Conservation (phyloP, 2,797 vertebrate genomes). For the Lates japonicus region DNA sequence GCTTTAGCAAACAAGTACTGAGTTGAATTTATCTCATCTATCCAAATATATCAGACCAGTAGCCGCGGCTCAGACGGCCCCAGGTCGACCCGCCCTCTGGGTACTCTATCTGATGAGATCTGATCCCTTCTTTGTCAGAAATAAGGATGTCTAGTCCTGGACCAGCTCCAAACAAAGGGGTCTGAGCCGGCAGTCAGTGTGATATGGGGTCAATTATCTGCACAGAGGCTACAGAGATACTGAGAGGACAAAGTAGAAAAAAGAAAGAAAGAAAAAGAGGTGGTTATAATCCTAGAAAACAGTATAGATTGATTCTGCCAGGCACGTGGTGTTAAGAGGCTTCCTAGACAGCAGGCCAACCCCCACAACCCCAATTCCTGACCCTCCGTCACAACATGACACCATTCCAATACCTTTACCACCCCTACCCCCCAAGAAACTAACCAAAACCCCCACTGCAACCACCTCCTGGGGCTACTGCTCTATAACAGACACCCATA, state of each 20-base stretch:
- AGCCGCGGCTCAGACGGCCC: constrained; percentile 47
- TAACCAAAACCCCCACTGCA: constrained; percentile 37
- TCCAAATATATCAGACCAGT: constrained; percentile 34
- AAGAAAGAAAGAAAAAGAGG: neutral
- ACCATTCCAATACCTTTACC: constrained; percentile 26
- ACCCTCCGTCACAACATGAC: constrained; percentile 48
- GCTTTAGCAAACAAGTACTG: constrained; percentile 26
- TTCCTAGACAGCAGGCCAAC: constrained; percentile 25
- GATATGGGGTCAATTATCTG: constrained; percentile 55
- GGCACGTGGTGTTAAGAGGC: constrained; percentile 41
- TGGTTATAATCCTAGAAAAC: constrained; percentile 43
- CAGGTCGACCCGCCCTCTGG: constrained; percentile 40
- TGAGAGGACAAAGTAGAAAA: constrained; percentile 4
- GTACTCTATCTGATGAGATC: constrained; percentile 61
- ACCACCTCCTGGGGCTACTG: constrained; percentile 57
- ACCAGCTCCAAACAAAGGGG: constrained; percentile 60
- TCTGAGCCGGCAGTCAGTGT: constrained; percentile 39
- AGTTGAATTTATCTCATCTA: constrained; percentile 30
- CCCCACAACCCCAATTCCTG: constrained; percentile 36
- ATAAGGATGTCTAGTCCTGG: constrained; percentile 56
- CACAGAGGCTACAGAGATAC: constrained; percentile 30
- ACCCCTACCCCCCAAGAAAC: constrained; percentile 23
- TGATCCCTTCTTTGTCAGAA: constrained; percentile 61
- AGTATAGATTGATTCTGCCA: constrained; percentile 36
- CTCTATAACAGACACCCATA: constrained; percentile 63